phyloP scores from a whole-genome alignment of 2,113 vertebrate genomes.

The Thymallus thymallus region DNA sequence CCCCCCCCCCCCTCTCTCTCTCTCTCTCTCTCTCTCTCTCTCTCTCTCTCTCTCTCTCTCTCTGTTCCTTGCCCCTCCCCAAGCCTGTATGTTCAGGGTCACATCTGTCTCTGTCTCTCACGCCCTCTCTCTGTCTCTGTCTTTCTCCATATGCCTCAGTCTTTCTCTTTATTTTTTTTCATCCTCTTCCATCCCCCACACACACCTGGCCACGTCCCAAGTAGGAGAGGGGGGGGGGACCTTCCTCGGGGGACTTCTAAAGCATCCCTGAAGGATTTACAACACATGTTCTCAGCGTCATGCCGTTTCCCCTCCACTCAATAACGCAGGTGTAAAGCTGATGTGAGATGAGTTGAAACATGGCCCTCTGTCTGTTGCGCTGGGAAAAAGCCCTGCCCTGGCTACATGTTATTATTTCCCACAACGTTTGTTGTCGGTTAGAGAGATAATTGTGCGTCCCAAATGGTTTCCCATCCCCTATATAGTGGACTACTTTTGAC shows the following conservation, averaged over 20 bases:
- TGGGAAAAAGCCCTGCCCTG: not conserved
- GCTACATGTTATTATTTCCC: not conserved
- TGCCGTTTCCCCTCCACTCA: slow-evolving; percentile 19
- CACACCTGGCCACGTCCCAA: slow-evolving; percentile 7
- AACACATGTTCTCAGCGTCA: slow-evolving; percentile 25
- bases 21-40: not conserved
- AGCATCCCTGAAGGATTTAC: slow-evolving; percentile 23
- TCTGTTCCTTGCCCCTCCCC: not conserved
- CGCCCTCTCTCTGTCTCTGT: slow-evolving; percentile 7
- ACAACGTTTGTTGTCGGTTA: not conserved
- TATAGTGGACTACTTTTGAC: too few relatives aligned
- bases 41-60: not conserved
- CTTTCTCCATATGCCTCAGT: slow-evolving; percentile 7
- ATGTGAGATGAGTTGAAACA: slow-evolving; percentile 8
- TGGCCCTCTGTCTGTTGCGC: not conserved
- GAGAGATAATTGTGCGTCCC: too few relatives aligned
- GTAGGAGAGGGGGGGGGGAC: not conserved
- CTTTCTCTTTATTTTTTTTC: not conserved
- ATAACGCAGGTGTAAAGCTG: slow-evolving; percentile 26
- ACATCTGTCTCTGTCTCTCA: not conserved
- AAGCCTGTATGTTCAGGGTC: not conserved
- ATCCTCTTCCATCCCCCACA: not conserved
- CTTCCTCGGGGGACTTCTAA: slow-evolving; percentile 30
- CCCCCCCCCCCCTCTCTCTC: too few relatives aligned
- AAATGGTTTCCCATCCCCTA: too few relatives aligned